phyloP scores from a whole-genome alignment of 2,888 invertebrate species.

The Chironomus tentans region DNA sequence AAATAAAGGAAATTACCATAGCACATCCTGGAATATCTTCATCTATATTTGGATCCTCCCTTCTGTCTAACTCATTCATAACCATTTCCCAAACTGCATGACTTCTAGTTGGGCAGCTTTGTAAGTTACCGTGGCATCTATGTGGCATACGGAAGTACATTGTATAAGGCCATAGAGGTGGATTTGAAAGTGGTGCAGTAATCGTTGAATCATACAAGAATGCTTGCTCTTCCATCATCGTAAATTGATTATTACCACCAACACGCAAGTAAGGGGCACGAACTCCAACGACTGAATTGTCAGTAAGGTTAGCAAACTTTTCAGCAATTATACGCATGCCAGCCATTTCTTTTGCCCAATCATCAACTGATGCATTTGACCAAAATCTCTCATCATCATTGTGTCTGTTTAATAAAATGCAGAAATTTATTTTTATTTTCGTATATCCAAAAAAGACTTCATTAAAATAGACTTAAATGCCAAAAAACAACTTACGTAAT shows the following conservation, averaged over 20 bases:
- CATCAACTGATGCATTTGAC: slow-evolving; percentile 85
- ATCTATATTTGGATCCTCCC: slow-evolving; percentile 83
- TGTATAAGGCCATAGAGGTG: slow-evolving; percentile 95
- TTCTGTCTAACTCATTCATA: slow-evolving; percentile 84
- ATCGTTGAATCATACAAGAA: slow-evolving; percentile 94
- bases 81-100: slow-evolving; percentile 97
- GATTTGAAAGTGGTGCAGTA: slow-evolving; percentile 81
- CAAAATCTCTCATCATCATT: slow-evolving; percentile 87
- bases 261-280: slow-evolving; percentile 83
- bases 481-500: slow-evolving; percentile 67
- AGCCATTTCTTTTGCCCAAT: slow-evolving; percentile 93
- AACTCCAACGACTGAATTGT: slow-evolving; percentile 85
- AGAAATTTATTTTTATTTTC: no score
- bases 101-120: slow-evolving; percentile 82
- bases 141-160: slow-evolving; percentile 97
- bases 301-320: slow-evolving; percentile 81
- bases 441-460: slow-evolving; percentile 28
- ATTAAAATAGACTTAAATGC: slow-evolving; percentile 4
- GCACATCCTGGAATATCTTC: slow-evolving; percentile 86
- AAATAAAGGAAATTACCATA: slow-evolving; percentile 45
- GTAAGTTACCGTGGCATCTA: slow-evolving; percentile 84
- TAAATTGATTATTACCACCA: slow-evolving; percentile 92
- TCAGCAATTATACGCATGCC: slow-evolving; percentile 86
- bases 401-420: slow-evolving; percentile 49
- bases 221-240: slow-evolving; percentile 94